Percentiles rank a stretch among this genome's conserved stretches.
These are phyloP conservation scores for Patiria miniata DNA, from an alignment of 35 echinoderm and acorn worm genomes.

Conservation along the genomic window DNA sequence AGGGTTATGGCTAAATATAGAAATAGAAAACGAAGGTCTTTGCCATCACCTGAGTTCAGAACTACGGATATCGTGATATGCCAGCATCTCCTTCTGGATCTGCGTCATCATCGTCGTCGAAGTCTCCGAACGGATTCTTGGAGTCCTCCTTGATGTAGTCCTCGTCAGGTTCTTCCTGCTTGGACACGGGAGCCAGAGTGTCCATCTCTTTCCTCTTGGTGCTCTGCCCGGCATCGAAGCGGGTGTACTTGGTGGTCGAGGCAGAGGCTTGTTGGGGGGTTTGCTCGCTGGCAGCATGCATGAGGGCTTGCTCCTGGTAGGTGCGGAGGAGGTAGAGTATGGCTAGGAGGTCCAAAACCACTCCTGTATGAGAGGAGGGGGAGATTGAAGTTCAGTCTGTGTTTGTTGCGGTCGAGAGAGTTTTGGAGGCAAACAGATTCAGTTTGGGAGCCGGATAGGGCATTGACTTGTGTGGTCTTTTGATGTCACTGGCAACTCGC, in stretches of 20 bases:
- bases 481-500: too few relatives aligned
- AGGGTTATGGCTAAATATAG: too few relatives aligned
- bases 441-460: too few relatives aligned
- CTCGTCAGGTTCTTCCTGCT: not conserved
- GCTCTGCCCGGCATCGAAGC: not conserved
- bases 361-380: not conserved
- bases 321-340: constrained; percentile 2
- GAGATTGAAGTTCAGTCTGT: too few relatives aligned
- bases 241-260: not conserved
- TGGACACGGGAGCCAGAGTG: not conserved
- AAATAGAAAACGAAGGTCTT: too few relatives aligned
- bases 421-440: too few relatives aligned
- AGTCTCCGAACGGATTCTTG: not conserved
- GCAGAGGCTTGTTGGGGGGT: not conserved
- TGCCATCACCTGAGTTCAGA: not conserved
- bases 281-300: not conserved
- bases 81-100: constrained; percentile 1
- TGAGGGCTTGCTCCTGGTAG: not conserved
- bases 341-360: not conserved
- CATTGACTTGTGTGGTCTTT: too few relatives aligned
- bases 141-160: not conserved
- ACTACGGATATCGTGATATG: not conserved
- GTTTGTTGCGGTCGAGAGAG: too few relatives aligned
- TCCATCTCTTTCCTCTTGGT: not conserved
- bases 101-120: not conserved